Percentiles rank a stretch among this genome's conserved stretches.
These are phyloP conservation scores for Taenaris catops DNA, from an alignment of 2,888 invertebrate genomes.

Conservation along the genomic window DNA sequence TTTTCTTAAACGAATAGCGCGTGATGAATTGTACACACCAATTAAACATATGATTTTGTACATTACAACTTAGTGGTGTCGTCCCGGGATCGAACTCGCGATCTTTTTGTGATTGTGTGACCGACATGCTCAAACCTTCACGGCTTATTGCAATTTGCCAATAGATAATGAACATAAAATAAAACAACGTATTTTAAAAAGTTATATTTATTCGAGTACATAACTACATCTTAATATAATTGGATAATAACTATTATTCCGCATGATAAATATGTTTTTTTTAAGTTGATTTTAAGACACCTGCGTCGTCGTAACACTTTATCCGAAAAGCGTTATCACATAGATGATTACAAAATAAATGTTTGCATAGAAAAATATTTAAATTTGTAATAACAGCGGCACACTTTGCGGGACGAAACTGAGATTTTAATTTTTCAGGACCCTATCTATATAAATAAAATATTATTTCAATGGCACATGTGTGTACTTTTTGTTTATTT, in stretches of 20 bases:
- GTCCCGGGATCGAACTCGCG: no score
- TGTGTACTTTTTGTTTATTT: constrained; percentile 48
- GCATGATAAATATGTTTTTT: constrained; percentile 74
- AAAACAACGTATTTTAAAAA: constrained; percentile 62
- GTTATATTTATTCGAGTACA: constrained; percentile 81
- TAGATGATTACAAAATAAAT: constrained; percentile 46
- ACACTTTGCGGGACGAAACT: constrained; percentile 21
- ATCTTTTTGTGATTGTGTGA: no score
- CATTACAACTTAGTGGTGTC: no score
- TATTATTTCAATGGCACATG: constrained; percentile 56
- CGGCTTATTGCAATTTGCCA: no score
- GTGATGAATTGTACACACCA: no score
- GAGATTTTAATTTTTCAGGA: constrained; percentile 18
- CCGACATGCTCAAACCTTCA: no score
- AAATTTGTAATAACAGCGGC: constrained; percentile 44
- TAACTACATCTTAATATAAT: constrained; percentile 80
- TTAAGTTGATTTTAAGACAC: constrained; percentile 66
- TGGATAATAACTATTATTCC: constrained; percentile 75
- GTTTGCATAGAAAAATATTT: constrained; percentile 65
- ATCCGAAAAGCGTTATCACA: constrained; percentile 62
- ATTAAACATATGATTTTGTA: no score
- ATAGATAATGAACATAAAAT: constrained; percentile 9
- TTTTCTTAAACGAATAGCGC: no score
- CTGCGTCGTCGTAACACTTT: constrained; percentile 49
- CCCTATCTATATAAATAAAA: constrained; percentile 27